These are phyloP conservation scores for Alca torda DNA, from an alignment of 2,797 vertebrate genomes.

Conservation along the genomic window DNA sequence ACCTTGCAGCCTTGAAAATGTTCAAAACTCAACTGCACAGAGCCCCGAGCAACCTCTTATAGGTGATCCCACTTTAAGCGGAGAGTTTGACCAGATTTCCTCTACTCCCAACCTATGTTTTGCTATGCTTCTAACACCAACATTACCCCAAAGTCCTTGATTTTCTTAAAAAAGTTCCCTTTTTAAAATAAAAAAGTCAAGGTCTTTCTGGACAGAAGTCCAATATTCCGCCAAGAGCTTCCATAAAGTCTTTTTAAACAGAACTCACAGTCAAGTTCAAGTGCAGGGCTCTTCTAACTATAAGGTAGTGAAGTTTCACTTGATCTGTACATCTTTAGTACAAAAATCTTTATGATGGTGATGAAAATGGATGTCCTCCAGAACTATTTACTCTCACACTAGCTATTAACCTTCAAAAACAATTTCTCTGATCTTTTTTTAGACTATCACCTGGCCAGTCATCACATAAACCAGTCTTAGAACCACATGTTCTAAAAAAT, in stretches of 20 bases:
- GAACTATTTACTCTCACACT: not conserved
- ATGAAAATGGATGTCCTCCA: not conserved
- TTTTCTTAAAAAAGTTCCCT: not conserved
- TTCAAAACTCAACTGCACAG: not conserved
- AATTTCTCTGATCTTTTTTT: not conserved
- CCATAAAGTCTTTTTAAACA: not conserved
- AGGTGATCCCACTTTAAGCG: not conserved
- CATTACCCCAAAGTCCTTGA: not conserved
- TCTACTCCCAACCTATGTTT: not conserved
- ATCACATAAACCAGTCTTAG: not conserved
- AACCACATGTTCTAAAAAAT: not conserved
- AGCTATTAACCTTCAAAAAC: not conserved
- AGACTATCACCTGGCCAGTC: not conserved
- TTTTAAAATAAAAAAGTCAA: not conserved
- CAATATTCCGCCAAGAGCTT: not conserved
- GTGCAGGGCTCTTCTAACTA: not conserved
- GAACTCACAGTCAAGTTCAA: not conserved
- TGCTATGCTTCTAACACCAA: not conserved
- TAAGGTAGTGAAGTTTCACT: not conserved
- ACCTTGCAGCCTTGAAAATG: not conserved
- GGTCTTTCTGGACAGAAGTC: not conserved
- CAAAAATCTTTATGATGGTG: not conserved
- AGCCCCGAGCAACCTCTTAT: not conserved
- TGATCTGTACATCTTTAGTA: not conserved
- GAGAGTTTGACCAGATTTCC: not conserved